Percentiles rank a stretch among this genome's conserved stretches.
phyloP scores from a whole-genome alignment of 2,113 vertebrate genomes.

The Mystacornis crossleyi region DNA sequence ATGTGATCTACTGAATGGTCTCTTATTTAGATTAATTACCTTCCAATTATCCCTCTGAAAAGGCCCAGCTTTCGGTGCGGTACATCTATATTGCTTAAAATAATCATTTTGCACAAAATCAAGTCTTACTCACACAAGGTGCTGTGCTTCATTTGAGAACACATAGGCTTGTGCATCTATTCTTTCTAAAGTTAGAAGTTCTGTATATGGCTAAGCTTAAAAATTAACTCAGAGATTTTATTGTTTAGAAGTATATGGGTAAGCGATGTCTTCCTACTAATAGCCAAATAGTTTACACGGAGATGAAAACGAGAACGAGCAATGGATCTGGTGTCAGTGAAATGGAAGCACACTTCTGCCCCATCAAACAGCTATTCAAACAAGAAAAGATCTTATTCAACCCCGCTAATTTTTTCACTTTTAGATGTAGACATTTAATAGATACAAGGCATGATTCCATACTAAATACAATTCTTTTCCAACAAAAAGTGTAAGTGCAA shows the following conservation, averaged over 20 bases:
- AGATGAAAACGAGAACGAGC: neutral
- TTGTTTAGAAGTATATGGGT: neutral
- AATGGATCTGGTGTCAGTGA: neutral
- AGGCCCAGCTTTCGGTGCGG: neutral
- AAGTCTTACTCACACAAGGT: neutral
- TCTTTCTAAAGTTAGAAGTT: neutral
- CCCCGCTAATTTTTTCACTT: neutral
- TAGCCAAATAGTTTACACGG: neutral
- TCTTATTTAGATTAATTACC: neutral
- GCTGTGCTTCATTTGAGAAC: neutral
- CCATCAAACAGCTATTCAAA: neutral
- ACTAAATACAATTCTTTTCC: neutral
- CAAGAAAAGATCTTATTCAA: neutral
- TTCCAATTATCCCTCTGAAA: neutral
- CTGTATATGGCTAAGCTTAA: neutral
- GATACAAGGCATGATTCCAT: neutral
- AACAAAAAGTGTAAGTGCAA: neutral
- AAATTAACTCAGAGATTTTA: neutral
- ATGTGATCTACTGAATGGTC: neutral
- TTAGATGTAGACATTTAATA: neutral
- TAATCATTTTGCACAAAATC: neutral
- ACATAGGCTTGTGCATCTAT: neutral
- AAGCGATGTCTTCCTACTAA: neutral
- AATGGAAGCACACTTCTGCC: neutral
- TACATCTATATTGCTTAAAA: neutral